Evolutionary conservation across 2,797 vertebrate genomes (phyloP).

Genomic region (Steatocranus sp.): DNA sequence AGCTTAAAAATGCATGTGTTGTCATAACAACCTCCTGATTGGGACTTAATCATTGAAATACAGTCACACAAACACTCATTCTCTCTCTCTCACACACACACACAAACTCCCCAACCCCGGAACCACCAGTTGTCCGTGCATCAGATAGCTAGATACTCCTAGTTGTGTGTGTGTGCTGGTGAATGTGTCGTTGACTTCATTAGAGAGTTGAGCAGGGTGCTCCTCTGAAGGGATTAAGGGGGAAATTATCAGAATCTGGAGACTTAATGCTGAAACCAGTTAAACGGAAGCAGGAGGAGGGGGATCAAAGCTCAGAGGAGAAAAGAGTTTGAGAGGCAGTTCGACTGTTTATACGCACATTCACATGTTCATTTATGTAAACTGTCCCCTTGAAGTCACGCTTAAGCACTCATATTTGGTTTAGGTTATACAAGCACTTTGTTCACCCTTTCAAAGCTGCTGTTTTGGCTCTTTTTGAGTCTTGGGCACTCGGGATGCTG

Average conservation of each 20-base stretch:
- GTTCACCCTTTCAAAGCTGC: not conserved
- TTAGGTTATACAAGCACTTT: conserved; percentile 5
- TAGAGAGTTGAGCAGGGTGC: conserved; percentile 58
- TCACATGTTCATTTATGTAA: conserved; percentile 23
- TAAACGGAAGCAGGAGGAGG: conserved; percentile 61
- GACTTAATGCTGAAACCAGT: conserved; percentile 59
- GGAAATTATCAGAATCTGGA: conserved; percentile 66
- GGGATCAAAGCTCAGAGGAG: conserved; percentile 20
- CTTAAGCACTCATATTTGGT: not conserved
- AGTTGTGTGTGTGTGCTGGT: conserved; percentile 3
- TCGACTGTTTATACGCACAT: not conserved
- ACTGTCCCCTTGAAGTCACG: conserved; percentile 9
- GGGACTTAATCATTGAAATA: conserved; percentile 58
- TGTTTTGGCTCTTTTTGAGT: conserved; percentile 1
- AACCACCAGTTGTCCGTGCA: conserved; percentile 19
- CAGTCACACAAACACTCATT: conserved; percentile 5
- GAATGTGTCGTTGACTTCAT: conserved; percentile 61
- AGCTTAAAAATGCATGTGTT: conserved; percentile 65
- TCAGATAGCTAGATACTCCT: conserved; percentile 21
- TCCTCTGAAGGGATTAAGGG: conserved; percentile 60
- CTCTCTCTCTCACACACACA: not conserved
- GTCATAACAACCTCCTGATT: conserved; percentile 67
- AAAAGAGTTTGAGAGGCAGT: conserved; percentile 8
- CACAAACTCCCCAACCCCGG: not conserved
- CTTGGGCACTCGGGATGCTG: not conserved